Evolutionary conservation across 2,113 vertebrate genomes (phyloP), one percentile per base, ranked within the genome.

Genomic region (Gulo gulo): DNA sequence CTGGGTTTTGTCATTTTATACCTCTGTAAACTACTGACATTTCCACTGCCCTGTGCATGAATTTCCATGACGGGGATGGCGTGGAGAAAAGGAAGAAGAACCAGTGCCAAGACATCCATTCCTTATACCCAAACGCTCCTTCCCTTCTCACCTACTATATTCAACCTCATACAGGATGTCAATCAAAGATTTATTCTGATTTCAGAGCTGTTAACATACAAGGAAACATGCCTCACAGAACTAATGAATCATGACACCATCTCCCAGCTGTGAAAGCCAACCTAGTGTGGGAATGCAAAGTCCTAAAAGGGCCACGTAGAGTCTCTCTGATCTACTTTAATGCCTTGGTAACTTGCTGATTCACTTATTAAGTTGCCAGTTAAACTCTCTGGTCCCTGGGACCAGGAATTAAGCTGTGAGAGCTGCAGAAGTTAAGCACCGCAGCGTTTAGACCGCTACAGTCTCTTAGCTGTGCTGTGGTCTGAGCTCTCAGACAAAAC

Each of bases 151-250:
- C 12, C 45, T 5, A 21, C 85, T 8, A 0, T 2, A 1, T 4
- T 1, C 52, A 24, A 0, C 6, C 14, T 4, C 10, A 36, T 2
- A 2, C 18, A 29, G 47, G 13, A 24, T 1, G 0, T 6, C 39
- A 20, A 4, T 14, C 23, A 0, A 39, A 59, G 26, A 4, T 39
- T 13, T 23, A 31, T 9, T 67, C 36, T 34, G 57, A 18, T 7
- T 63, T 36, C 71, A 34, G n/a, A 74, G 50, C 4, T 7, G 15
- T 4, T 3, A 24, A n/a, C 23, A 9, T 1, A 7, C 2, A 23
- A 23, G 36, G 42, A 16, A 7, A 20, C 2, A 0, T 10, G 6
- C 24, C 84, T 79, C 67, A n/a, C 1, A 21, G 90, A 84, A 45
- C 0, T 4, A 0, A n/a, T 23, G 24, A 45, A 14, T 39, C n/a